Conservation (phyloP, 2,113 vertebrate species). For the Butorides virescens region DNA sequence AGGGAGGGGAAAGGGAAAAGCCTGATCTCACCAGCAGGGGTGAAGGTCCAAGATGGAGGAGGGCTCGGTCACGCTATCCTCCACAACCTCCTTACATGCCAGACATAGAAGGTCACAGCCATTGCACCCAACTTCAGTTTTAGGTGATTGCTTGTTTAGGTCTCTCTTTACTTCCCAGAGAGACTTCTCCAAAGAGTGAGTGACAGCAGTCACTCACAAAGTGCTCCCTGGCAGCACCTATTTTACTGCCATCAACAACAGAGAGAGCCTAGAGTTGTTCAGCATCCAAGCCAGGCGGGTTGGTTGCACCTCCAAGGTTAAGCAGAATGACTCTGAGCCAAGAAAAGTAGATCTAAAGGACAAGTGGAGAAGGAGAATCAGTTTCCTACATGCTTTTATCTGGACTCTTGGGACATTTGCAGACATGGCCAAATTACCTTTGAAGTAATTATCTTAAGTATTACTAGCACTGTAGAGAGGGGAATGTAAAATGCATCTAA, state of each 20-base stretch:
- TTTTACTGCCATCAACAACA: neutral
- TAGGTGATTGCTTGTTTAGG: neutral
- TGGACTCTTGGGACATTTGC: neutral
- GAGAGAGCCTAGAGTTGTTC: neutral
- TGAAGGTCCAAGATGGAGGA: neutral
- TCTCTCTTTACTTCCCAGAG: neutral
- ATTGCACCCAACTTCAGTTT: neutral
- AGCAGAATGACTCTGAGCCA: neutral
- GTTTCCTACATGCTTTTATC: neutral
- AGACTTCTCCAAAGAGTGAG: neutral
- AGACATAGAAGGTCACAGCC: neutral
- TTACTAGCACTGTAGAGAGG: neutral
- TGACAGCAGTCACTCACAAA: neutral
- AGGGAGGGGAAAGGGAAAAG: neutral
- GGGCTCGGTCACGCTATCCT: neutral
- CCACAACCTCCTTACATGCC: neutral
- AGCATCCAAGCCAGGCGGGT: neutral
- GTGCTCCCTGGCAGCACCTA: neutral
- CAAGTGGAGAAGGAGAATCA: neutral
- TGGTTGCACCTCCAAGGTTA: neutral
- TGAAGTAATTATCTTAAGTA: neutral
- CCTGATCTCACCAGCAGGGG: neutral
- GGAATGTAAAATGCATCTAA: neutral
- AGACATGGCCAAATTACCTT: neutral
- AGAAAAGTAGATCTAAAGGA: neutral